These are phyloP conservation scores for Ceyx cyanopectus DNA, from an alignment of 2,113 vertebrate species.

Conservation along the genomic window DNA sequence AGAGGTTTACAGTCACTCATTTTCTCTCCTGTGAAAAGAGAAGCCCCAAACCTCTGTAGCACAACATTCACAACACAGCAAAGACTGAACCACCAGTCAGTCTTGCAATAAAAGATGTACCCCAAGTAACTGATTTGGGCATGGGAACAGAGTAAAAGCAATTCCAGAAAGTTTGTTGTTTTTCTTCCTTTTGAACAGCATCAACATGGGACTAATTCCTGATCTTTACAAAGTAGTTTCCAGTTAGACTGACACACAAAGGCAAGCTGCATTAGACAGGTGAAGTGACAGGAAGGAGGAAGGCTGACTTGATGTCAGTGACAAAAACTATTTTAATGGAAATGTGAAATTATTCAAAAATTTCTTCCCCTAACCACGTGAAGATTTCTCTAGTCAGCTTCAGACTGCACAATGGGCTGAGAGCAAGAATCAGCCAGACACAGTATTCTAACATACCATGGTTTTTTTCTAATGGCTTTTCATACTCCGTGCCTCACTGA, in stretches of 20 bases:
- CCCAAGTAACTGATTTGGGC: neutral
- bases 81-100: neutral
- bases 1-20: neutral
- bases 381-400: conserved; percentile 64
- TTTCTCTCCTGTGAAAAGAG: neutral
- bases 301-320: conserved; percentile 70
- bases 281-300: conserved; percentile 71
- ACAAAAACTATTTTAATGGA: conserved; percentile 76
- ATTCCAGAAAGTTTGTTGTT: conserved; percentile 45
- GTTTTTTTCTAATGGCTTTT: conserved; percentile 62
- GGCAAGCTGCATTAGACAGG: conserved; percentile 67
- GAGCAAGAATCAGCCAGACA: conserved; percentile 46
- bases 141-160: neutral
- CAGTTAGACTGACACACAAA: conserved; percentile 66
- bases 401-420: conserved; percentile 49
- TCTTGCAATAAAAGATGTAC: neutral
- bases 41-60: neutral
- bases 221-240: conserved; percentile 62
- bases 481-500: conserved; percentile 1
- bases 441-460: conserved; percentile 2
- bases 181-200: conserved; percentile 56
- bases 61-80: neutral
- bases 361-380: conserved; percentile 55
- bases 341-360: conserved; percentile 73
- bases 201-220: conserved; percentile 70